phyloP scores from a whole-genome alignment of 1,140 invertebrate species.

The Helicorthomorpha holstii region DNA sequence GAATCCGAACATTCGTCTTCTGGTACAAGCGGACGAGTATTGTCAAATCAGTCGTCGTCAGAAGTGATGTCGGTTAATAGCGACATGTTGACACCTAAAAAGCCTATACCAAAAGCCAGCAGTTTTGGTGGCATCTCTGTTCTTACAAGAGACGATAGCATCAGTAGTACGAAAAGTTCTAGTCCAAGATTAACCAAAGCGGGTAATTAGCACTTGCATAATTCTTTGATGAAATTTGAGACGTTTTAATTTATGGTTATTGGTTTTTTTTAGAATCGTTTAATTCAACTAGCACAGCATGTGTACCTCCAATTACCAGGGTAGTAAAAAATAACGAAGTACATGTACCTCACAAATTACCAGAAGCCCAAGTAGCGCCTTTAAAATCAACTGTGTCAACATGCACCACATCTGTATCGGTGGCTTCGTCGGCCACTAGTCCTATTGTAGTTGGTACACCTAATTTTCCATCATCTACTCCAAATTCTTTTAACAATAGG shows the following conservation, averaged over 20 bases:
- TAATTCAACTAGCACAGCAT: not conserved
- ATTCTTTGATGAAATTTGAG: not conserved
- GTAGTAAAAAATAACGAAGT: not conserved
- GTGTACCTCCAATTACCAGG: not conserved
- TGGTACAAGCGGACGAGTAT: not conserved
- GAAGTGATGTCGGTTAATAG: not conserved
- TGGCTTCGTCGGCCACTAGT: not conserved
- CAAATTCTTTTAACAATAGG: not conserved
- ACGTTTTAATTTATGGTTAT: not conserved
- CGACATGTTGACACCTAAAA: not conserved
- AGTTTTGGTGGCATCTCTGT: slow-evolving; percentile 17
- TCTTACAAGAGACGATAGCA: slow-evolving; percentile 8
- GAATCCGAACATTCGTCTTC: slow-evolving; percentile 3
- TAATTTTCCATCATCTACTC: not conserved
- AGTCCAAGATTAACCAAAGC: slow-evolving; percentile 15
- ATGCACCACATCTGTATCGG: not conserved
- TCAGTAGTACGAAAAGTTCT: slow-evolving; percentile 7
- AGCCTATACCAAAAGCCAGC: slow-evolving; percentile 14
- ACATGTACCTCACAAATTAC: not conserved
- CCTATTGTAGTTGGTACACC: not conserved
- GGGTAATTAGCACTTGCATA: slow-evolving; percentile 3
- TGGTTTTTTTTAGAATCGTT: slow-evolving; percentile 5
- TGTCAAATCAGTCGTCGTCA: slow-evolving; percentile 2
- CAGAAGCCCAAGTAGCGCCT: not conserved
- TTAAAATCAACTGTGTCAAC: not conserved